Base-by-base conservation (phyloP, 1,140 invertebrate species). In the Drosophila rufa region DNA sequence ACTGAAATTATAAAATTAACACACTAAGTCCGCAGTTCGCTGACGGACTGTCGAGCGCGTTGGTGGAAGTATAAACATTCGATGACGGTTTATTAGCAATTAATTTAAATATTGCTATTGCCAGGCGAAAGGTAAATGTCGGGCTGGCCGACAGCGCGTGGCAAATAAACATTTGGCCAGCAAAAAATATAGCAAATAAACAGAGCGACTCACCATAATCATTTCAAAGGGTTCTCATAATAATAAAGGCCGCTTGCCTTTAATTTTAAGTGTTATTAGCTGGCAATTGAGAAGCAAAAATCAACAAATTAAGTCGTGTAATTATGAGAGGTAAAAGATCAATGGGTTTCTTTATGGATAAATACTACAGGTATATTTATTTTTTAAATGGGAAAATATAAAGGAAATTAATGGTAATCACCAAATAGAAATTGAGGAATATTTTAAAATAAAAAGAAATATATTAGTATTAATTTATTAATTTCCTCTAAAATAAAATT, bases 101-200 rank as follows among this genome's bases (percentile, higher is more conserved):
- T 89, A 89, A 90, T 89, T 85, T 90, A 69, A 81, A 85, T 89
- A 87, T 78, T 85, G 75, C 59, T 62, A 78, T 80, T 69, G 78
- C 74, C 55, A 47, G 64, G 48, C 58, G 38, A 81, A 69, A 73
- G 71, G 74, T 75, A 85, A 70, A 82, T 66, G 48, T 66, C 42
- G 55, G 66, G 3, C 15, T 48, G 46, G 45, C 40, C 12, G 27
- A 30, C 27, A 69, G 43, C 80, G 65, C 73, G 80, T 89, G 84
- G 84, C 78, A 60, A 69, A 71, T 89, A 83, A 86, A 86, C 80
- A 58, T 27, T 36, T 55, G 3, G 43, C 22, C 11, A 30, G 14
- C 40, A 67, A 66, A 79, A 62, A 62, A 36, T 47, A 60, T 40
- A 50, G 48, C 19, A 58, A 50, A 58, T 46, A 58, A 66, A 66